phyloP scores from a whole-genome alignment of 2,113 vertebrate genomes.

The Uropsilus gracilis region DNA sequence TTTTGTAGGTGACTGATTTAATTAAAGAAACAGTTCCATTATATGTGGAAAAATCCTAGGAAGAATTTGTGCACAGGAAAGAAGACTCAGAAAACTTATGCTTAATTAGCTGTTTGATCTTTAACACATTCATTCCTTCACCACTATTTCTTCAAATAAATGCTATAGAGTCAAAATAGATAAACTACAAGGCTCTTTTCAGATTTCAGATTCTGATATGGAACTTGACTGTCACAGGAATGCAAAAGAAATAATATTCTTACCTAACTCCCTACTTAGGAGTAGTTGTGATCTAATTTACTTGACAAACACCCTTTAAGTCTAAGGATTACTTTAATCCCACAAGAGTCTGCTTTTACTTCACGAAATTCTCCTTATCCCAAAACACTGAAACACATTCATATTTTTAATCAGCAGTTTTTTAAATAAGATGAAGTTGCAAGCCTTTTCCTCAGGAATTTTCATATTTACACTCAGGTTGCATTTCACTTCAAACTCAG shows the following conservation, averaged over 20 bases:
- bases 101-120: not conserved
- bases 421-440: constrained; percentile 20
- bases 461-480: not conserved
- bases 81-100: not conserved
- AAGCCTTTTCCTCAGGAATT: not conserved
- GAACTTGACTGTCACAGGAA: not conserved
- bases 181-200: not conserved
- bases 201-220: not conserved
- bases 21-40: not conserved
- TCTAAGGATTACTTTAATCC: not conserved
- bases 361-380: not conserved
- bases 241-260: not conserved
- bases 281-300: not conserved
- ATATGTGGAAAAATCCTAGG: not conserved
- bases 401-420: not conserved
- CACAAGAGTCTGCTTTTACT: not conserved
- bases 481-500: not conserved
- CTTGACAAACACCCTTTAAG: not conserved
- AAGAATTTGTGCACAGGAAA: not conserved
- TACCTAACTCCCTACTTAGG: not conserved
- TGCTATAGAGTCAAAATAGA: not conserved
- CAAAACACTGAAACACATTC: not conserved
- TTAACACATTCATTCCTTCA: not conserved
- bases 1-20: not conserved
- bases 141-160: not conserved